Evolutionary conservation across 2,888 invertebrate species (phyloP), one percentile per base, ranked within the genome.

Genomic region (Thereva unica): DNA sequence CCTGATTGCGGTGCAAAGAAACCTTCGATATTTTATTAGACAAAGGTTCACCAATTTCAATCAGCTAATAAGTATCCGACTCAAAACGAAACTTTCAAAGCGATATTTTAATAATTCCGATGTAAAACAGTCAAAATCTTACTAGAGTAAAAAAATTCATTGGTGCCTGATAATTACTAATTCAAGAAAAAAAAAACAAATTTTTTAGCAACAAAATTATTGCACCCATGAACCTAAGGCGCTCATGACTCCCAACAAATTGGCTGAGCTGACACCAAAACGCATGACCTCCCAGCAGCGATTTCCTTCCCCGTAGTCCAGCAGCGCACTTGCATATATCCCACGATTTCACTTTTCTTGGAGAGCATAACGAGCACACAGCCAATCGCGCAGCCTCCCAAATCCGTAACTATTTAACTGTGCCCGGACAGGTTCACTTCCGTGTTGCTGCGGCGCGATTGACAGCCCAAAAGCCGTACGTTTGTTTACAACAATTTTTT

Each of bases 321-420:
- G 38, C 41, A 10, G 50, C 50, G 38, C 53, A 41, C 40, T 6
- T 10, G 52, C 34, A 3, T 50, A 64, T 67, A 64, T 63, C 67
- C 56, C 67, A 67, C 67, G 64, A 64, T 67, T 67, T 67, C 67
- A 67, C 67, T 67, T 67, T 67, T 56, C 40, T 59, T 23, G 23
- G 23, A 23, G 37, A 59, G 57, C 47, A 12, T 5, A 47, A 35
- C 37, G 57, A 42, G 34, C 37, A 8, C 23, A 23, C 23, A 23
- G 23, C 23, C 23, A 2, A 23, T 23, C 37, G 47, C 47, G 8
- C 57, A 47, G 37, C 47, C 45, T 38, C 47, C 47, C 35, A 37
- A 12, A n/a, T 23, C 23, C 23, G 23, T 23, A 23, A 5, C 6
- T 9, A 12, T 41, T 41, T 23, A 47, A 7, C 47, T 37, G 37